Conservation (phyloP, 2,888 invertebrate genomes). For the Drosophila trichaetosa region DNA sequence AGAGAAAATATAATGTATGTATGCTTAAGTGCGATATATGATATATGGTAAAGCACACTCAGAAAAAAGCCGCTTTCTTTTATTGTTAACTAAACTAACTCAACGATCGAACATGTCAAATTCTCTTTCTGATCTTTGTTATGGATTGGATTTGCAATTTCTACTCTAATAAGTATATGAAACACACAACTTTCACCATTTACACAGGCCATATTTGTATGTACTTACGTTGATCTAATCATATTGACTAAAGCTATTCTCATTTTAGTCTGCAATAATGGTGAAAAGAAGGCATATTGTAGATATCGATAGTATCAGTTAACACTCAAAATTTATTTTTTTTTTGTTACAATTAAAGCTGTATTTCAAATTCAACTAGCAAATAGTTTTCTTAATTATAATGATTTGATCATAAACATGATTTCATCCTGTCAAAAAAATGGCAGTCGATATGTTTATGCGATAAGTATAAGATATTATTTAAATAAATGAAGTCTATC, state of each 20-base stretch:
- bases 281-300: slow-evolving; percentile 43
- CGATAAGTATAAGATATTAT: slow-evolving; percentile 10
- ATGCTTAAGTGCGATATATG: slow-evolving; percentile 22
- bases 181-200: slow-evolving; percentile 45
- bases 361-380: background rate
- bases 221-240: slow-evolving; percentile 62
- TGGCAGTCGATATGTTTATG: slow-evolving; percentile 26
- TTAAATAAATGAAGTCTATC: slow-evolving; percentile 19
- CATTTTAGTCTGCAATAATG: slow-evolving; percentile 59
- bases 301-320: slow-evolving; percentile 36
- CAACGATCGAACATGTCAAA: slow-evolving; percentile 19
- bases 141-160: slow-evolving; percentile 31
- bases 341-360: background rate
- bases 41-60: slow-evolving; percentile 9
- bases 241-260: slow-evolving; percentile 54
- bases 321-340: background rate
- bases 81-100: slow-evolving; percentile 20
- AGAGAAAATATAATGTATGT: slow-evolving; percentile 31
- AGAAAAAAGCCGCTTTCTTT: slow-evolving; percentile 17
- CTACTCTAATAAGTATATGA: slow-evolving; percentile 29
- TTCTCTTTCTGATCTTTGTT: slow-evolving; percentile 38
- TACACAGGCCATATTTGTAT: slow-evolving; percentile 54
- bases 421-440: background rate
- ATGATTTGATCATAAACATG: background rate
- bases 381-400: background rate